Evolutionary conservation across 2,888 invertebrate species (phyloP), one percentile per base, ranked within the genome.

Genomic region (Acleris holmiana): DNA sequence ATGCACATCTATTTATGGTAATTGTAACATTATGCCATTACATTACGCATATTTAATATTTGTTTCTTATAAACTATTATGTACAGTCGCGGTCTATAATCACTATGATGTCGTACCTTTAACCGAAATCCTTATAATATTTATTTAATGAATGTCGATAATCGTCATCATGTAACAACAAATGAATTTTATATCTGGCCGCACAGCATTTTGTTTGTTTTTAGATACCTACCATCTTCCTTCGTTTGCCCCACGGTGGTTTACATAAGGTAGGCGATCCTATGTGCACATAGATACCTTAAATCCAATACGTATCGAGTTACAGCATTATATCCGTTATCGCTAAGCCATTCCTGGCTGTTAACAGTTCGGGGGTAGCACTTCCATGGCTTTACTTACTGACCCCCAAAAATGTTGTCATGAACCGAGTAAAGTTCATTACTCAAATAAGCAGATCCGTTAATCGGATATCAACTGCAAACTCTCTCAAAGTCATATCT

Each of bases 331-430:
- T 88, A 91, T 91, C 89, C 89, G 87, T 72, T 83, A 79, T 71
- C 79, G 74, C 75, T 84, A 84, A 83, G 81, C 85, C 84, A 86
- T 87, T 80, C 84, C 87, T 88, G 89, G 83, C 85, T 84, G 84
- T n/a, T 44, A 44, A 84, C 80, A 77, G 85, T 88, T 89, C 88
- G 85, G 88, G 88, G 86, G 85, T 82, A 80, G 89, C 91, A 91
- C 85, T 91, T 91, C 76, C 71, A 80, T 74, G 91, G 91, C 88
- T 91, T 91, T 89, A 84, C 82, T 83, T 85, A 82, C 82, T 87
- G 84, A 84, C 89, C 91, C 84, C 82, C 79, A 80, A 78, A 85
- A 88, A 85, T 77, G 84, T 79, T 88, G 86, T 88, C 88, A 85
- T 79, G 75, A 76, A 77, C 77, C 82, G 81, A 79, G 82, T 83